Base-by-base conservation (phyloP, 2,888 invertebrate species). In the Carpatolechia fugitivella region DNA sequence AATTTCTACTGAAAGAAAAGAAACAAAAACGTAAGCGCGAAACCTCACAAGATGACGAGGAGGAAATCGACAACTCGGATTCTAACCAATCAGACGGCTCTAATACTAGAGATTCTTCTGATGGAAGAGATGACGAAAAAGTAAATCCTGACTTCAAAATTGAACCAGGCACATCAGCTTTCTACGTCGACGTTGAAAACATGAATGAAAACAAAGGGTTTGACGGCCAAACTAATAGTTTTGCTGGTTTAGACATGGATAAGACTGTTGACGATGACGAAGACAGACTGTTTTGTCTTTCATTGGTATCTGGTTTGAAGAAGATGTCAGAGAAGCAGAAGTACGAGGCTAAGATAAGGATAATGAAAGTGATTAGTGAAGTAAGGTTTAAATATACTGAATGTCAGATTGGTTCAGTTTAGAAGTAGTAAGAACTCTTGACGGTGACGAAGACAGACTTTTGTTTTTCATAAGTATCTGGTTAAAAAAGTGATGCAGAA, bases 271-370 rank as follows among this genome's bases (percentile, higher is more conserved):
- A 77, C 52, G 70, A 70, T 31, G 80, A 82, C 29, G 79, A 79
- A 20, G 84, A 83, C 29, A 76, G 70, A 24, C 80, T 82, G 49
- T 83, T 84, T 33, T 69, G 80, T 58, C 31, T 82, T 14, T 83
- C 83, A 0, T 54, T 84, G 8, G 69, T 82, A 30, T 78, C 80
- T 0, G 74, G 75, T 52, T 79, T 82, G 56, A 76, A 72, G 54
- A 78, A 78, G 51, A 56, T 84, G 1, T 67, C 65, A 11, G 71
- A 70, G 14, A 76, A 68, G 41, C 74, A 78, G 56, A 83, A 79
- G 60, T 76, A 80, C 57, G 78, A 79, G 54, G 84, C 81, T 0
- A 76, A 72, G 33, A 82, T 84, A 54, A 78, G 74, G 59, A 76
- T 84, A 48, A 62, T 83, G 30, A 77, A 76, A 52, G 69, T 78